Conservation (phyloP, 2,797 vertebrate species). For the Denticeps clupeoides region DNA sequence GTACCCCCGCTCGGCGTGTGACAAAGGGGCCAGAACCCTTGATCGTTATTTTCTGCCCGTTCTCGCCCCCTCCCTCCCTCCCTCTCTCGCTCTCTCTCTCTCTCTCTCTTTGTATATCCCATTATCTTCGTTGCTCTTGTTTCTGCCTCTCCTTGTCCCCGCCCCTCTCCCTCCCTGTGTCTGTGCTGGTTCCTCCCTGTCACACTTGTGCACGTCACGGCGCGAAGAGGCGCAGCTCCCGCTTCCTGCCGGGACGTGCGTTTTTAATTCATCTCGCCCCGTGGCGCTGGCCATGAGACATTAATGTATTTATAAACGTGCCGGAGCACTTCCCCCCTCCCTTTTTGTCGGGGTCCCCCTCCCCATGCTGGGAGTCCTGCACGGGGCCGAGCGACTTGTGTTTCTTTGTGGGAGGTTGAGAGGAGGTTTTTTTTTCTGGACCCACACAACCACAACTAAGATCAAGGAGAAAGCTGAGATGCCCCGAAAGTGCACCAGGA, state of each 20-base stretch:
- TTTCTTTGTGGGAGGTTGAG: slow-evolving; percentile 3
- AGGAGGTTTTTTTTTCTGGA: neutral
- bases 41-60: neutral
- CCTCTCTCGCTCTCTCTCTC: neutral
- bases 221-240: no score
- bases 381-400: neutral
- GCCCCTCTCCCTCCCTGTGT: neutral
- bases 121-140: neutral
- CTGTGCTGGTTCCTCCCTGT: no score
- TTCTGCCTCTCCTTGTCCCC: neutral
- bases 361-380: slow-evolving; percentile 2
- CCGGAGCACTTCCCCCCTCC: neutral
- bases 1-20: neutral
- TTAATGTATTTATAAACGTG: slow-evolving; percentile 18
- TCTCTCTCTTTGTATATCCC: neutral
- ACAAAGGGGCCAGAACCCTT: slow-evolving; percentile 1
- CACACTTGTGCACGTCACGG: no score
- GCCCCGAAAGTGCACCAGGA: neutral
- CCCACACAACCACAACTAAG: neutral
- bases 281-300: neutral
- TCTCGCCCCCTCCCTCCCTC: neutral
- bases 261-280: slow-evolving; percentile 4
- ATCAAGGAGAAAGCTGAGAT: slow-evolving; percentile 9
- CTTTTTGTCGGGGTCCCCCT: neutral
- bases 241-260: slow-evolving; percentile 4